These are phyloP conservation scores for Andricus curvator DNA, from an alignment of 2,888 invertebrate species.

Conservation along the genomic window DNA sequence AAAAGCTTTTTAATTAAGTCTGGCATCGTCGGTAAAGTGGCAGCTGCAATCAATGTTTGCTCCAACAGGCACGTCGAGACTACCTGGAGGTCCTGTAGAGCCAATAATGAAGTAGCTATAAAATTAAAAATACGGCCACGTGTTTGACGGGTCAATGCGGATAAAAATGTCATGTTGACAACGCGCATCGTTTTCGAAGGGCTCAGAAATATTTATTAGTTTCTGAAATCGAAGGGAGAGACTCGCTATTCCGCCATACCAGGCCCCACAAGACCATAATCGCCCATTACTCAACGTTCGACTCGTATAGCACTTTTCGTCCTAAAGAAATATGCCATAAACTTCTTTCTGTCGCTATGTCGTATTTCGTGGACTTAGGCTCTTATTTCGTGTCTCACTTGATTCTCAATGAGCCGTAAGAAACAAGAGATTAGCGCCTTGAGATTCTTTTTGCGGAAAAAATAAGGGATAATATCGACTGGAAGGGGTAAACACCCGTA, in stretches of 20 bases:
- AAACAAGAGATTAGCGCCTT: slow-evolving; percentile 31
- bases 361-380: slow-evolving; percentile 36
- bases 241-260: slow-evolving; percentile 17
- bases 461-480: background rate
- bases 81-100: slow-evolving; percentile 3
- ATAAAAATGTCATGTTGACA: slow-evolving; percentile 60
- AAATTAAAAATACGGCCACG: slow-evolving; percentile 5
- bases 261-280: slow-evolving; percentile 49
- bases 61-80: background rate
- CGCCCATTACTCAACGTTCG: slow-evolving; percentile 58
- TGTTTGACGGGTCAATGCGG: slow-evolving; percentile 43
- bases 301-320: slow-evolving; percentile 42
- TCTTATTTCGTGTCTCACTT: background rate
- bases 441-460: slow-evolving; percentile 6
- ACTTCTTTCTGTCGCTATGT: slow-evolving; percentile 40
- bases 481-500: background rate
- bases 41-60: background rate
- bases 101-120: background rate
- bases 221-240: slow-evolving; percentile 52
- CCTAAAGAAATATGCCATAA: slow-evolving; percentile 45
- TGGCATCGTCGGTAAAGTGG: background rate
- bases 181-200: slow-evolving; percentile 51
- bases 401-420: slow-evolving; percentile 31
- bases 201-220: slow-evolving; percentile 59
- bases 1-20: background rate